Evolutionary conservation across 2,797 vertebrate genomes (phyloP), one percentile per base, ranked within the genome.

Genomic region (Acrossocheilus fasciatus): DNA sequence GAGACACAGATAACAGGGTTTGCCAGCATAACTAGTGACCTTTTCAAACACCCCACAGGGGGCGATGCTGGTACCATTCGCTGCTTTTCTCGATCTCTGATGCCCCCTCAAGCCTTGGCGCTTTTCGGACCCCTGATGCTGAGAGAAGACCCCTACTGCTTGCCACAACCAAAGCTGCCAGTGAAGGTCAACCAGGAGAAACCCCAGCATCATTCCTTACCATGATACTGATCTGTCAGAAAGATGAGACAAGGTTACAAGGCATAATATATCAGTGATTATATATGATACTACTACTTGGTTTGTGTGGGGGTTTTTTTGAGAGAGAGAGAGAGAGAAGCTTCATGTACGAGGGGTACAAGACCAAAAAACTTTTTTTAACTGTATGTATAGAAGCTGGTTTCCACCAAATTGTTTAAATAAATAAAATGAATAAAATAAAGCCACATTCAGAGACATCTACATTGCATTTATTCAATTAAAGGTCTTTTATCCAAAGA

Each of bases 11-110:
- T 88, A 82, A 86, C 87, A 83, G 80, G 80, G 78, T 84, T 89
- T 87, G 34, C 85, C 80, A 89, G 86, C 84, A 80, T 76, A 83
- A 82, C 88, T 76, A 89, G 81, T 91, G 90, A 92, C 91, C 90
- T 91, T 91, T 91, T 88, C 87, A 84, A 87, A 85, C 86, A 66
- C 86, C 78, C 41, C 66, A 68, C 77, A 78, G 85, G 89, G 79
- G 83, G 85, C 84, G 50, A 59, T 39, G 57, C 86, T 83, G 74
- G 82, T 68, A 81, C 87, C 50, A 75, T 84, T 87, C 84, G 64
- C 89, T 77, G 68, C 82, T 34, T 87, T 84, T 89, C 76, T 87
- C 82, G 43, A 85, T 87, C 87, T 80, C 86, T 75, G 79, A 84
- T 23, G 83, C 81, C 75, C 76, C 77, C 66, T 59, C 64, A 76